Evolutionary conservation across 1,140 invertebrate species (phyloP).

Genomic region (Drosophila aff.): DNA sequence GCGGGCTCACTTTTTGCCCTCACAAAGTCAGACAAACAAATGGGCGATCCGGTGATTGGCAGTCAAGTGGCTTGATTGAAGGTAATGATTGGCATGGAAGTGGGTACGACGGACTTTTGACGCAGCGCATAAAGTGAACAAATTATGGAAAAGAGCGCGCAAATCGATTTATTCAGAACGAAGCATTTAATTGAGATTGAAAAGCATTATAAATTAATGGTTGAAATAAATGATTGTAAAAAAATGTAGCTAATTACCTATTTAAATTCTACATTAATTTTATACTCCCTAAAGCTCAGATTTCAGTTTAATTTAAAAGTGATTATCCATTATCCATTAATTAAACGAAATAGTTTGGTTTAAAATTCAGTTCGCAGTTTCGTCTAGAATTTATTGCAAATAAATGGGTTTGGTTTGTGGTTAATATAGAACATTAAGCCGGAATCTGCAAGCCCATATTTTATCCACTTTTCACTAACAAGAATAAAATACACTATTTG

Average conservation of each 20-base stretch:
- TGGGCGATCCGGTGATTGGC: constrained; percentile 62
- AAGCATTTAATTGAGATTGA: constrained; percentile 11
- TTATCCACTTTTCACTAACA: neutral
- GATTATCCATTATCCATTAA: neutral
- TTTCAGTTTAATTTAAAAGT: constrained; percentile 1
- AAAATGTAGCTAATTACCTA: neutral
- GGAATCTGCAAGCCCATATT: neutral
- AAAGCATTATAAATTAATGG: neutral
- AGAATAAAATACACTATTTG: neutral
- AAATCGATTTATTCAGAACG: neutral
- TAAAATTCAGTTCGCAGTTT: neutral
- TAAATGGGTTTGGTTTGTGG: neutral
- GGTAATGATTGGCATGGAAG: constrained; percentile 29
- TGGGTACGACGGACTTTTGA: constrained; percentile 36
- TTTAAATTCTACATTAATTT: neutral
- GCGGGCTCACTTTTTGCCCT: constrained; percentile 17
- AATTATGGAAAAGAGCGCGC: constrained; percentile 20
- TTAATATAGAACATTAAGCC: neutral
- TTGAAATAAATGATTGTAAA: too few relatives aligned
- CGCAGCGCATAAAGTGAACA: constrained; percentile 36
- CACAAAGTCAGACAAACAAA: constrained; percentile 64
- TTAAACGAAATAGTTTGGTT: neutral
- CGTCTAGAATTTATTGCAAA: neutral
- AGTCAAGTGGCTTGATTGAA: constrained; percentile 45
- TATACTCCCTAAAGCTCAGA: neutral